Percentiles rank a stretch among this genome's conserved stretches.
These are phyloP conservation scores for Muscicapa adusta DNA, from an alignment of 2,113 vertebrate genomes.

Conservation along the genomic window DNA sequence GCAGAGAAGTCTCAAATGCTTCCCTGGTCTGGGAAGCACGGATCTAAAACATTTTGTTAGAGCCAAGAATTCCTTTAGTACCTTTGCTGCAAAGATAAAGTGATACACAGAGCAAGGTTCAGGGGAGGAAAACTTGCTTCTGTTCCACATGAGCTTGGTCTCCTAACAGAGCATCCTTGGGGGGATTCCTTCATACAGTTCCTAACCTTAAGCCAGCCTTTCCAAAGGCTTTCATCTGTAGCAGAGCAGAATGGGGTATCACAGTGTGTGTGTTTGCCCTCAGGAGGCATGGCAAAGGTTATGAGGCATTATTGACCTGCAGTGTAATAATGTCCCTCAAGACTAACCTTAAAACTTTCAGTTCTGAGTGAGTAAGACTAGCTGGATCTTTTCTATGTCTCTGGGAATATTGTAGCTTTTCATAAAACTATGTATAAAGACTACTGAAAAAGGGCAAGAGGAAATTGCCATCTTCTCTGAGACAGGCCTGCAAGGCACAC, in stretches of 20 bases:
- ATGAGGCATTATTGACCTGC: constrained; percentile 67
- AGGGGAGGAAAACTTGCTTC: neutral
- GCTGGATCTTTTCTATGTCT: constrained; percentile 57
- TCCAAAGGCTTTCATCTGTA: constrained; percentile 51
- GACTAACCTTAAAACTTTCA: constrained; percentile 73
- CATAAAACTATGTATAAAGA: constrained; percentile 57
- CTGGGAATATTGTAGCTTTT: constrained; percentile 65
- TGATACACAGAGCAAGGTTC: neutral
- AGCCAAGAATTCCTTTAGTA: constrained; percentile 16
- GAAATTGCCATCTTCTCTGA: constrained; percentile 51
- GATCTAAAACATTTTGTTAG: neutral
- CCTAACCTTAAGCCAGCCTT: constrained; percentile 51
- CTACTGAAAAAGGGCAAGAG: constrained; percentile 60
- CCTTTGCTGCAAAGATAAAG: constrained; percentile 22
- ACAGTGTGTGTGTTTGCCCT: constrained; percentile 55
- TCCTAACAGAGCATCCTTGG: constrained; percentile 8
- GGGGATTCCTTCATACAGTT: neutral
- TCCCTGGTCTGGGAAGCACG: neutral
- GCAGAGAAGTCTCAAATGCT: neutral
- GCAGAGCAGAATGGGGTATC: constrained; percentile 30
- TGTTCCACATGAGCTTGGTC: neutral
- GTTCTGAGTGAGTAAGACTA: constrained; percentile 53
- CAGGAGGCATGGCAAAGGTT: constrained; percentile 61
- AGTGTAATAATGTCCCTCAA: constrained; percentile 63
- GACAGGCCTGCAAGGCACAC: constrained; percentile 28